phyloP scores from a whole-genome alignment of 2,888 invertebrate genomes.

The Litoditis marina region DNA sequence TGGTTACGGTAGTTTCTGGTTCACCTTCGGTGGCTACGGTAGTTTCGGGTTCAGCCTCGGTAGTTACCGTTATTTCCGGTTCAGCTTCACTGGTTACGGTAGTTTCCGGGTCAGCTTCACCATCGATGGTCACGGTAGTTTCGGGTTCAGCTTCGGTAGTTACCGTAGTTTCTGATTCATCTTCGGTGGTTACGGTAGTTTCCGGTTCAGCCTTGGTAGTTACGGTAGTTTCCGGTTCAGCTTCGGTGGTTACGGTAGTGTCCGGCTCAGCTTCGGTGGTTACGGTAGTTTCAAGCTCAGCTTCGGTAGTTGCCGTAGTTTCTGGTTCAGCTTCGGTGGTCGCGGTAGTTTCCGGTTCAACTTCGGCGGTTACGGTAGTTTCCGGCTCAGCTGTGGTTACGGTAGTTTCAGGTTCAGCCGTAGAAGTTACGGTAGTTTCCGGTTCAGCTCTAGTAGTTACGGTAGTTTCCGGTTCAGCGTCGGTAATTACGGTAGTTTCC shows the following conservation, averaged over 20 bases:
- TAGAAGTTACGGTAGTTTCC: background rate
- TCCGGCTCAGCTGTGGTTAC: background rate
- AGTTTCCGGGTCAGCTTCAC: background rate
- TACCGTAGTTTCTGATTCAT: background rate
- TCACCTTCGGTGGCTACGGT: background rate
- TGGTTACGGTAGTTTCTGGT: background rate
- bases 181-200: background rate
- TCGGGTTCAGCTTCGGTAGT: background rate
- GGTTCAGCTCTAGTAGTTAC: background rate
- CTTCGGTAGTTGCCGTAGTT: background rate
- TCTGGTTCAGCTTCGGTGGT: background rate
- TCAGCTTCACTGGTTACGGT: background rate
- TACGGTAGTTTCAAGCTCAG: background rate
- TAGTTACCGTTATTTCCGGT: background rate
- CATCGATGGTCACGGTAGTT: background rate
- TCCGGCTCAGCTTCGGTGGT: background rate
- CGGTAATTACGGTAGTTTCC: background rate
- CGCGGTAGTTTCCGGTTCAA: background rate
- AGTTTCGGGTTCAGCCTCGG: background rate
- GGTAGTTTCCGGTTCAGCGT: background rate
- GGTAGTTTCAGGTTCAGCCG: too few species aligned
- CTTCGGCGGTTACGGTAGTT: background rate
- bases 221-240: background rate
- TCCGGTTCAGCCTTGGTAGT: background rate
- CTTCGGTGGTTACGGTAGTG: slow-evolving; percentile 1